Evolutionary conservation across 2,888 invertebrate genomes (phyloP).

Genomic region (Xestia xanthographa): DNA sequence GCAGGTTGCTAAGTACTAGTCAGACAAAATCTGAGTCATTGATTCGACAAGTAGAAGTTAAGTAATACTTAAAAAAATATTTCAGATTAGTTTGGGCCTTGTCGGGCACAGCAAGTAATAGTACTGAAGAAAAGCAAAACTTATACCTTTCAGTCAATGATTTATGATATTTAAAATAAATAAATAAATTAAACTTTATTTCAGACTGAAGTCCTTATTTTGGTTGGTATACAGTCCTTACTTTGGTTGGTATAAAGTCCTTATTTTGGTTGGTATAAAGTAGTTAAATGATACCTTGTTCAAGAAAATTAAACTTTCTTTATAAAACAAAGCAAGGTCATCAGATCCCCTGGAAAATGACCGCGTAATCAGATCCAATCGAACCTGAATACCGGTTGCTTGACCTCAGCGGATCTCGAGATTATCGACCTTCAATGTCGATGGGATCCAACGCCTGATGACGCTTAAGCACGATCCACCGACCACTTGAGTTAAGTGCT

Average conservation of each 20-base stretch:
- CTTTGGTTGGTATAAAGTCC: too few relatives aligned
- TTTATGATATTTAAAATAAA: too few relatives aligned
- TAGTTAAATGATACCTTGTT: neutral
- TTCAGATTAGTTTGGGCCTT: too few relatives aligned
- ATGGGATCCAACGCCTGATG: slow-evolving; percentile 55
- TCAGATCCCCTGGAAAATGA: slow-evolving; percentile 32
- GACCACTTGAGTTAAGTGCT: slow-evolving; percentile 49
- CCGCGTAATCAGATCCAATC: slow-evolving; percentile 54
- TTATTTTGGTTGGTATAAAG: too few relatives aligned
- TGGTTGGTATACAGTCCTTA: too few relatives aligned
- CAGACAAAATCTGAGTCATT: too few relatives aligned
- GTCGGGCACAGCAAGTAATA: neutral
- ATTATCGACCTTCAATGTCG: slow-evolving; percentile 59
- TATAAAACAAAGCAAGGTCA: slow-evolving; percentile 2
- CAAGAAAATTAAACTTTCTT: neutral
- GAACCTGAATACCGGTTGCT: slow-evolving; percentile 49
- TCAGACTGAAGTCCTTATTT: too few relatives aligned
- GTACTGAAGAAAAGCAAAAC: too few relatives aligned
- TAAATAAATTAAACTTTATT: too few relatives aligned
- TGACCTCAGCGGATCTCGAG: slow-evolving; percentile 66
- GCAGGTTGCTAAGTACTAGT: too few relatives aligned
- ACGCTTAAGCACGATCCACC: slow-evolving; percentile 65
- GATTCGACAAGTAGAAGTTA: too few relatives aligned
- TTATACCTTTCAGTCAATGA: neutral
- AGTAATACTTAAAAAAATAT: too few relatives aligned